Conservation (phyloP, 2,888 invertebrate genomes). For the Xylota sylvarum region DNA sequence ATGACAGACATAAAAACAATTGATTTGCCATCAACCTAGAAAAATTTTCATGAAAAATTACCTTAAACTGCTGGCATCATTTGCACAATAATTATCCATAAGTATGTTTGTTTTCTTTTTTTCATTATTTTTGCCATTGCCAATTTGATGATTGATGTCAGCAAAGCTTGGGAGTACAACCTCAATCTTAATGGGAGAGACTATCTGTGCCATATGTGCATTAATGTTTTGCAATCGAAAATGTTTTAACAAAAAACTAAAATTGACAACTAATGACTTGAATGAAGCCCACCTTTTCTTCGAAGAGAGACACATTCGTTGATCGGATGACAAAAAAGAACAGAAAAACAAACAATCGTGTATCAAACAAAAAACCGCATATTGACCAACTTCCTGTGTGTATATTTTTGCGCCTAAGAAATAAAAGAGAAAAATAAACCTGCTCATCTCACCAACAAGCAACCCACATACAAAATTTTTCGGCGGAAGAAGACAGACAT, state of each 20-base stretch:
- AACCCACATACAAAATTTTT: conserved; percentile 58
- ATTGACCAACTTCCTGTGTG: conserved; percentile 75
- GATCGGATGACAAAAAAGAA: conserved; percentile 25
- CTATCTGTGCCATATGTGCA: conserved; percentile 37
- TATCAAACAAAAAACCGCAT: conserved; percentile 61
- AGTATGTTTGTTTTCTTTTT: neutral
- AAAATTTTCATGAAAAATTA: conserved; percentile 50
- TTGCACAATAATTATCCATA: conserved; percentile 24
- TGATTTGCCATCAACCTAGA: conserved; percentile 68
- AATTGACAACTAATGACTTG: conserved; percentile 64
- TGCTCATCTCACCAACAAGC: conserved; percentile 28
- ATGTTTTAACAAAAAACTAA: conserved; percentile 37
- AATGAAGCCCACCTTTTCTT: conserved; percentile 57
- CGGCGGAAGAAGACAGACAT: conserved; percentile 50
- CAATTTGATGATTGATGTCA: conserved; percentile 67
- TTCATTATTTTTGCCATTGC: neutral
- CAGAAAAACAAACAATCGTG: conserved; percentile 40
- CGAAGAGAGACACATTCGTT: conserved; percentile 13
- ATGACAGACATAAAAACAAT: conserved; percentile 43
- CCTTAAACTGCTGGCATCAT: conserved; percentile 23
- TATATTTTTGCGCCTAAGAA: conserved; percentile 36
- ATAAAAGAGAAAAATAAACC: conserved; percentile 44
- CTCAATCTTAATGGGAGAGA: conserved; percentile 13
- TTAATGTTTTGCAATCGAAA: conserved; percentile 51
- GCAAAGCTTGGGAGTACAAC: conserved; percentile 37